Conservation (phyloP, 2,113 vertebrate species). For the Callipepla californica region DNA sequence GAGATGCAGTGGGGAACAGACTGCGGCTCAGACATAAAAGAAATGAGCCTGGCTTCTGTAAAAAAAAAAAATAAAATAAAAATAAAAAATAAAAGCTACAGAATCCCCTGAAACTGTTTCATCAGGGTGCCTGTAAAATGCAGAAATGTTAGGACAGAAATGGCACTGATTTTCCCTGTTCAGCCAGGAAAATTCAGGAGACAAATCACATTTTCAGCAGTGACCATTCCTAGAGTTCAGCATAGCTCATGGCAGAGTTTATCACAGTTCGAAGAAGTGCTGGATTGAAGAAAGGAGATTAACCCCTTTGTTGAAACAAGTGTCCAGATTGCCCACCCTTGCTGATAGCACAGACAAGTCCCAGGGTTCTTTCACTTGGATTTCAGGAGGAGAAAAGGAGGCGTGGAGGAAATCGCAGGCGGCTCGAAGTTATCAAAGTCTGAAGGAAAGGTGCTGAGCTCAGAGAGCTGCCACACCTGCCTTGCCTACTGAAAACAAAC, state of each 20-base stretch:
- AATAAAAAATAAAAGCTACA: neutral
- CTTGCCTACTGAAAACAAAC: neutral
- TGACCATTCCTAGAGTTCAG: neutral
- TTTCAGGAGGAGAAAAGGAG: neutral
- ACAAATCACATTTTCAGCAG: neutral
- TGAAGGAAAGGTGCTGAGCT: neutral
- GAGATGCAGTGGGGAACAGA: neutral
- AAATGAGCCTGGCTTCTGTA: slow-evolving; percentile 36
- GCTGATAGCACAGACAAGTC: accelerated
- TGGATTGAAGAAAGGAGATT: neutral
- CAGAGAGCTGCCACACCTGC: neutral
- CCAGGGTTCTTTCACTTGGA: neutral
- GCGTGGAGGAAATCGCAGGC: neutral
- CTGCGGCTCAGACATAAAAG: slow-evolving; percentile 14
- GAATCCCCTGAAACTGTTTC: neutral
- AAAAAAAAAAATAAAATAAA: neutral
- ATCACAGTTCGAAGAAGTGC: neutral
- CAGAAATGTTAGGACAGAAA: neutral
- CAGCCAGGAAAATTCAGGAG: neutral
- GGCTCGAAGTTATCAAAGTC: neutral
- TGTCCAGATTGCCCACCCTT: neutral
- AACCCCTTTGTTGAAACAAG: neutral
- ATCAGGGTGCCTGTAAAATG: neutral
- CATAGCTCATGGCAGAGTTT: neutral
- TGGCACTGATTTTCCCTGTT: neutral